These are phyloP conservation scores for Pelodiscus sinensis DNA, from an alignment of 2,113 vertebrate species.

Conservation along the genomic window DNA sequence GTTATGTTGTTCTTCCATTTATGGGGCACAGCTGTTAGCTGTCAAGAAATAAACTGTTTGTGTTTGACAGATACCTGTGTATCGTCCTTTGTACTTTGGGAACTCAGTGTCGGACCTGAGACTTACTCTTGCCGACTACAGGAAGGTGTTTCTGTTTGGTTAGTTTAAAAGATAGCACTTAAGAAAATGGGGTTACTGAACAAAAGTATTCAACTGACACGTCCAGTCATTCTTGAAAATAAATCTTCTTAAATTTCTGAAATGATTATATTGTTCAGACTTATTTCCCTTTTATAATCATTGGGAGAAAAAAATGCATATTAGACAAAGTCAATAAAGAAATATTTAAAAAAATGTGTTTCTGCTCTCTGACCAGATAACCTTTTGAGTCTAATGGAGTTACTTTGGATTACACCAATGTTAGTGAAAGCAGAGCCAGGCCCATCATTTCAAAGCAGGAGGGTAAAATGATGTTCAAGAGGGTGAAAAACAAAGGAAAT, in stretches of 20 bases:
- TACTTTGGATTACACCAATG: neutral
- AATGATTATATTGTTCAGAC: neutral
- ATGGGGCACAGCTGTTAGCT: no score
- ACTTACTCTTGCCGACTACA: no score
- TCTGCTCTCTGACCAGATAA: neutral
- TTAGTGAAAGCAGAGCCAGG: neutral
- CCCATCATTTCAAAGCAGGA: rapidly evolving
- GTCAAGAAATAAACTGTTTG: no score
- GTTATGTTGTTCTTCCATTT: no score
- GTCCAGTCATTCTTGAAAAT: neutral
- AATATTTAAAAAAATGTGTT: neutral
- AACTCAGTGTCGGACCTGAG: no score
- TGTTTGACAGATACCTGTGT: no score
- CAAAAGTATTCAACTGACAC: neutral
- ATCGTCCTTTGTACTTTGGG: no score
- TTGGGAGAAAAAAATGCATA: neutral
- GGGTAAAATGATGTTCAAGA: neutral
- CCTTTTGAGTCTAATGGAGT: neutral
- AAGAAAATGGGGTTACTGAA: neutral
- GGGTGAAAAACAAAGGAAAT: neutral
- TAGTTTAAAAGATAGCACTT: rapidly evolving
- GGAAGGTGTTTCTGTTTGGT: neutral
- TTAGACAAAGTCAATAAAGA: neutral
- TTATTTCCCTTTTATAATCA: neutral
- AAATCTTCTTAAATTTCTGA: rapidly evolving